Conservation (phyloP, 2,113 vertebrate genomes). For the Aphyosemion australe region DNA sequence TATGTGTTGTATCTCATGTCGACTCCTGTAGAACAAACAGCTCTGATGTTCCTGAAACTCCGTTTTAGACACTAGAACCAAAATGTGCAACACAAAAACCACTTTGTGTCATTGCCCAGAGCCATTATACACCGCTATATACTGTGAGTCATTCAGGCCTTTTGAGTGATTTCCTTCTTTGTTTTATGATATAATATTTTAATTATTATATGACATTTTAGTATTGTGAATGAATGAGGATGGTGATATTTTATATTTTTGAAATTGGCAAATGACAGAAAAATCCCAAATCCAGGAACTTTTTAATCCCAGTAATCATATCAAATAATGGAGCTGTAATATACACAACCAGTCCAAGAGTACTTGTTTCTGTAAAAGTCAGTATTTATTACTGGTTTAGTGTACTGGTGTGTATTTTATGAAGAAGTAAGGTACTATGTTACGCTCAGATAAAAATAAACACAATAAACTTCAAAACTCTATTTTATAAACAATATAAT, state of each 20-base stretch:
- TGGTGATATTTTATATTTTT: conserved; percentile 11
- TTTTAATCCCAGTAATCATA: too few relatives aligned
- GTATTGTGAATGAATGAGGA: not conserved
- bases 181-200: not conserved
- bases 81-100: conserved; percentile 29
- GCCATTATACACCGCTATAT: conserved; percentile 56
- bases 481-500: too few relatives aligned
- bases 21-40: not conserved
- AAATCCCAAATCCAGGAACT: too few relatives aligned
- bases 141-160: conserved; percentile 64
- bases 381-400: too few relatives aligned
- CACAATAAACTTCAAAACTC: too few relatives aligned
- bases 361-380: too few relatives aligned
- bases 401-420: too few relatives aligned
- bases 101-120: conserved; percentile 49
- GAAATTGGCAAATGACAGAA: not conserved
- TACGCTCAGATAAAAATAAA: too few relatives aligned
- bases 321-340: too few relatives aligned
- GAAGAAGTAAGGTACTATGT: too few relatives aligned
- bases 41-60: not conserved
- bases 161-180: conserved; percentile 1
- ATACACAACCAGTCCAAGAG: too few relatives aligned
- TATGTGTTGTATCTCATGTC: not conserved
- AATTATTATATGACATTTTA: not conserved
- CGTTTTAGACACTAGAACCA: conserved; percentile 14